Base-by-base conservation (phyloP, 2,113 vertebrate species). In the Gadus chalcogrammus region DNA sequence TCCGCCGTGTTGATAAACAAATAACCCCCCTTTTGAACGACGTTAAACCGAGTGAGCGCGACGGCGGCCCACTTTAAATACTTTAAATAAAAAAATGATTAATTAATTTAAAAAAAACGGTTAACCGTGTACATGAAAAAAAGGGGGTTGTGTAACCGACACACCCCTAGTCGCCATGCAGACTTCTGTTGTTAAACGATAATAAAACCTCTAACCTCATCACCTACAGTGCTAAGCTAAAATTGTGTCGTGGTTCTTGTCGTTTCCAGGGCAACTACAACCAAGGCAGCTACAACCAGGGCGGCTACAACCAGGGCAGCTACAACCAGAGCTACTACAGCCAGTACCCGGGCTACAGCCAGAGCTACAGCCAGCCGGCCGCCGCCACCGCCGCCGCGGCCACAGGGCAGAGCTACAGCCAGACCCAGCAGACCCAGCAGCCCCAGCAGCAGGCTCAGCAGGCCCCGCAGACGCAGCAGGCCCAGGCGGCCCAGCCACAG, bases 261-360 rank as follows among this genome's bases (percentile, higher is more conserved):
- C 28, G 12, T 0, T 5, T 11, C 20, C n/a, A 58, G 8, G 38
- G 52, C 52, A 48, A 48, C 42, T 2, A 3, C 6, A 60, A 66
- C 0, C 79, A 90, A 87, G 70, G 85, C 79, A 70, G 84, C 79
- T 90, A 89, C 79, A 70, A 65, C 81, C 88, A 90, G 88, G 79
- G 78, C 64, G 86, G 87, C 13, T 95, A 95, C 83, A 93, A 83
- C 90, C 94, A 93, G 80, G 13, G 93, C 78, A 90, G 38, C 88
- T 93, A 93, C 82, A 93, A 88, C 86, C 94, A 93, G 85, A 92
- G 86, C 67, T 95, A 95, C 88, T 95, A 95, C 53, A 90, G 91
- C 5, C 92, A 93, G 87, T 95, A 96, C 80, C 91, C 90, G 4
- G 88, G 86, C 13, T 93, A 93, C 86, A 94, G 82, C 84, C 95